Evolutionary conservation across 2,797 vertebrate genomes (phyloP).

Genomic region (Zalophus californianus): DNA sequence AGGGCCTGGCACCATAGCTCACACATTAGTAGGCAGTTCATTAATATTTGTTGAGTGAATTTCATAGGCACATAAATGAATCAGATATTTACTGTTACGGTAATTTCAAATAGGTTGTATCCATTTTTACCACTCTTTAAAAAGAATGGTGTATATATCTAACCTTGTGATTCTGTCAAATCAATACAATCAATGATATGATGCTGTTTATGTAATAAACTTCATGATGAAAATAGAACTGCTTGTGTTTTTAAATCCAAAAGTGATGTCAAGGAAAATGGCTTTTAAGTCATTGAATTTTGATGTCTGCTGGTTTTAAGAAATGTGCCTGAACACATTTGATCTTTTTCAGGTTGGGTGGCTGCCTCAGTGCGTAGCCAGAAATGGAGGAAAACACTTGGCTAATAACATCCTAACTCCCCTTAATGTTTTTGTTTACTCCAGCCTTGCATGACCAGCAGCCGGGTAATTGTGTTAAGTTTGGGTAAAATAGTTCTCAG

Average conservation of each 20-base stretch:
- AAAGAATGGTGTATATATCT: background rate
- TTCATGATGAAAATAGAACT: background rate
- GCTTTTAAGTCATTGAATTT: conserved; percentile 48
- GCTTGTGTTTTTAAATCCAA: conserved; percentile 37
- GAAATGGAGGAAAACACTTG: conserved; percentile 82
- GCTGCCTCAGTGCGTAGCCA: conserved; percentile 69
- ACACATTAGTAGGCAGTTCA: background rate
- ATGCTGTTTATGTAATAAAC: background rate
- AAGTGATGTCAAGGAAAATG: conserved; percentile 44
- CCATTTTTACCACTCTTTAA: background rate
- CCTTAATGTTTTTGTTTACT: conserved; percentile 85
- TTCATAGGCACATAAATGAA: conserved; percentile 6
- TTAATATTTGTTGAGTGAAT: conserved; percentile 17
- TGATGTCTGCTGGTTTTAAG: conserved; percentile 64
- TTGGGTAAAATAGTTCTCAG: conserved; percentile 81
- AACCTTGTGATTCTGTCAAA: background rate
- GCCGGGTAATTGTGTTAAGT: conserved; percentile 82
- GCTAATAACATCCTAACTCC: conserved; percentile 83
- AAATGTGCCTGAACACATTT: conserved; percentile 73
- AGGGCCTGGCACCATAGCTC: background rate
- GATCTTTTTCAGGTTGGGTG: conserved; percentile 77
- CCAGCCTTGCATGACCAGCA: conserved; percentile 85
- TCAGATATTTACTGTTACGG: background rate
- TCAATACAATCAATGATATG: background rate
- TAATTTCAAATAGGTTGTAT: background rate